These are phyloP conservation scores for Volucella inflata DNA, from an alignment of 2,888 invertebrate genomes.

Conservation along the genomic window DNA sequence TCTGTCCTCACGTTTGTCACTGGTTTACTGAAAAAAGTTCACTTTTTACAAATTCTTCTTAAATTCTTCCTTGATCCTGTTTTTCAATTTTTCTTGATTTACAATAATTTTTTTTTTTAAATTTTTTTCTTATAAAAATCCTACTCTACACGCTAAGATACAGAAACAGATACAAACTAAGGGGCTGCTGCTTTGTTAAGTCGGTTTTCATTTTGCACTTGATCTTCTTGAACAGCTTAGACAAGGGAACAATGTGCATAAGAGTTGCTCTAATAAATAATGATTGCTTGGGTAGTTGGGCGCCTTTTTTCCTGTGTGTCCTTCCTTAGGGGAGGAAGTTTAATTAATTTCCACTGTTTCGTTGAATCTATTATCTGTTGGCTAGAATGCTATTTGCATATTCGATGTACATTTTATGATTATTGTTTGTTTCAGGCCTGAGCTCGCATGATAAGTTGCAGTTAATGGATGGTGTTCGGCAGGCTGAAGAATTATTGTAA, in stretches of 20 bases:
- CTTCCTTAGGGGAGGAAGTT: slow-evolving; percentile 25
- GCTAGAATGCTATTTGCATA: slow-evolving; percentile 57
- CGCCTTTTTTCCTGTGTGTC: background rate
- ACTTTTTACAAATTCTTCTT: background rate
- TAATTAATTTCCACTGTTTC: slow-evolving; percentile 35
- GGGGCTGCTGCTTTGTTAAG: slow-evolving; percentile 50
- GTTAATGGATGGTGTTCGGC: slow-evolving; percentile 23
- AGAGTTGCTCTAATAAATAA: slow-evolving; percentile 70
- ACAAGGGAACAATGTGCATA: slow-evolving; percentile 71
- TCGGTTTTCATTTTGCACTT: slow-evolving; percentile 74
- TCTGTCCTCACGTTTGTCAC: slow-evolving; percentile 48
- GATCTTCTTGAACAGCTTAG: slow-evolving; percentile 69
- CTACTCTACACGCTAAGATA: slow-evolving; percentile 52
- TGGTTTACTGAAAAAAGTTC: slow-evolving; percentile 5
- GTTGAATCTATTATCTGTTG: slow-evolving; percentile 58
- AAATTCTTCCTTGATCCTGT: slow-evolving; percentile 15
- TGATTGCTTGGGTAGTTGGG: slow-evolving; percentile 49
- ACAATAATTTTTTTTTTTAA: slow-evolving; percentile 18
- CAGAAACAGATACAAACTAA: slow-evolving; percentile 51
- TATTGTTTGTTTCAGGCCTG: slow-evolving; percentile 44
- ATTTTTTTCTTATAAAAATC: slow-evolving; percentile 22
- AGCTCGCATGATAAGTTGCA: slow-evolving; percentile 56
- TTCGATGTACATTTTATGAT: slow-evolving; percentile 53
- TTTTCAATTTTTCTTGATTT: slow-evolving; percentile 4
- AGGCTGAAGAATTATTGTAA: background rate